Base-by-base conservation (phyloP, 2,888 invertebrate genomes). In the Caenorhabditis parvicauda region DNA sequence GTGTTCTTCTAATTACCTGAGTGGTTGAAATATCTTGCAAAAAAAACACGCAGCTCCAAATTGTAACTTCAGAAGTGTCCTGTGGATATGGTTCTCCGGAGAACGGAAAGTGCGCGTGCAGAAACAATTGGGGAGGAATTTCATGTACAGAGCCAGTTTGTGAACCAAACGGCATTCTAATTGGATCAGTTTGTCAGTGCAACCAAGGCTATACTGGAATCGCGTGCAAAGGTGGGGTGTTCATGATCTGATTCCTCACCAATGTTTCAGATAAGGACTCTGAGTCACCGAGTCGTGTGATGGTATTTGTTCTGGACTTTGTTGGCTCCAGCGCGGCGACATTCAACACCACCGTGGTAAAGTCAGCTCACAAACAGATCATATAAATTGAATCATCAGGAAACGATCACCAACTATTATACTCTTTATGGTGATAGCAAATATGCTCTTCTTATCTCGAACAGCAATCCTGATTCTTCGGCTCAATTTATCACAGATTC, bases 121-220 rank as follows among this genome's bases (percentile, higher is more conserved):
- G 57, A 24, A 0, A 1, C 0, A 43, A 49, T 2, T 57, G 2
- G 9, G 19, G 17, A 37, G 61, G 61, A 39, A 50, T 61, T 3
- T 53, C 54, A 9, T 61, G 61, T 28, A 27, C 44, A 7, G 44
- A 42, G 14, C 61, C 61, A 14, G 19, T 47, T 24, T 61, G 61
- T 46, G 29, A 17, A 1, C 49, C 56, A 25, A 49, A 49, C 0
- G 55, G 55, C 17, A 29, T 47, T 4, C 19, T 46, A 4, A 54
- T 54, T 47, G 49, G 37, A n/a, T 41, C 46, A 14, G 43, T 61
- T n/a, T 61, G 61, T 35, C 49, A 52, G 0, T 61, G 61, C 17
- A 41, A 45, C 7, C 19, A 45, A 7, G 27, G 22, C 19, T 38
- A 14, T 25, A 55, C 44, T 43, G 61, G 61, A 24, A 28, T 38